Percentiles rank a stretch among this genome's conserved stretches.
These are phyloP conservation scores for Phoxinus phoxinus DNA, from an alignment of 2,113 vertebrate species.

Conservation along the genomic window DNA sequence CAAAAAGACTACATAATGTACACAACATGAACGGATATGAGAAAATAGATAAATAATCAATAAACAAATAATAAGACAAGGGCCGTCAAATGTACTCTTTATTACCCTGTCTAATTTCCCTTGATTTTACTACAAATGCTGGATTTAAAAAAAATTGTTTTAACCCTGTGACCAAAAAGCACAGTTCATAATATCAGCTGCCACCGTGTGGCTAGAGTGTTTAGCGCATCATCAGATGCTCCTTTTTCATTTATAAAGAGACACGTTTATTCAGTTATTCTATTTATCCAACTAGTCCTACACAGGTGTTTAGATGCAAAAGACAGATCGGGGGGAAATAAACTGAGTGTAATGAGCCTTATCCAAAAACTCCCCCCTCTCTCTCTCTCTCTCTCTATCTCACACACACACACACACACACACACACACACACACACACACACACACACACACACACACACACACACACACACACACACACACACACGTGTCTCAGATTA, in stretches of 20 bases:
- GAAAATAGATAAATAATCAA: neutral
- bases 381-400: neutral
- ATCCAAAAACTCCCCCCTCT: slow-evolving; percentile 45
- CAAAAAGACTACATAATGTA: neutral
- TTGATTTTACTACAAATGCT: neutral
- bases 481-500: slow-evolving; percentile 51
- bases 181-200: slow-evolving; percentile 10
- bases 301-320: slow-evolving; percentile 70
- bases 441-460: too few species aligned
- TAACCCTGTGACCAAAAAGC: neutral
- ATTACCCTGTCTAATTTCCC: neutral
- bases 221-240: slow-evolving; percentile 18
- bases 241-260: neutral
- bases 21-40: neutral
- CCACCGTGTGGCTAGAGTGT: slow-evolving; percentile 15
- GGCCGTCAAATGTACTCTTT: neutral
- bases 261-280: slow-evolving; percentile 60
- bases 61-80: too few species aligned
- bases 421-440: too few species aligned
- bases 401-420: slow-evolving; percentile 24
- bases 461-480: neutral
- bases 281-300: slow-evolving; percentile 69
- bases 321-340: slow-evolving; percentile 68
- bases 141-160: neutral
- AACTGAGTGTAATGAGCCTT: slow-evolving; percentile 74